Base-by-base conservation (phyloP, 1,140 invertebrate genomes). In the Mactra quadrangularis region DNA sequence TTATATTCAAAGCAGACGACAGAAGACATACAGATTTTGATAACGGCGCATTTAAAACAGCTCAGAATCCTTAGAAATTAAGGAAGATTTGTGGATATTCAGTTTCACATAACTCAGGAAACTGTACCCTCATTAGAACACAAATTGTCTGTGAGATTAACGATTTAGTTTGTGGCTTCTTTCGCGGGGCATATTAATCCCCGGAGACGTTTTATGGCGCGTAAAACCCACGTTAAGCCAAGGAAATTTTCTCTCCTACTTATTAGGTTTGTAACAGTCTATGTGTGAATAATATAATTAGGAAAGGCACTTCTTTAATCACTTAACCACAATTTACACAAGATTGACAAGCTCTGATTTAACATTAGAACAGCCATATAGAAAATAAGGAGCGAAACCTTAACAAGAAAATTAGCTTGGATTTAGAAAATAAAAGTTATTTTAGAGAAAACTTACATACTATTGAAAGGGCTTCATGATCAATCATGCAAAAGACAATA, bases 261-360 rank as follows among this genome's bases (percentile, higher is more conserved):
- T 59, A 59, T 75, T 59, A 45, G 41, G 53, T 75, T 60, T 15
- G 33, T 47, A 38, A 31, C 15, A 57, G 29, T 35, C 0, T 31
- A 70, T 57, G 76, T 62, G 64, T 66, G 62, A 31, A 50, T 70
- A 57, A 79, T 68, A 52, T 57, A 70, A 79, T 79, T 57, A 57
- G 64, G 62, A 38, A 57, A 22, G 33, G n/a, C 9, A 27, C 38
- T 59, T 74, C 33, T 57, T 74, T 41, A 74, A 74, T 74, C 71
- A 74, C 53, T 55, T 38, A 59, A 53, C 52, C 52, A 22, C 57
- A 33, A 74, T 57, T 74, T 74, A 74, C 53, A 15, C 29, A 6
- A 3, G 3, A 45, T 19, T 66, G 57, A 3, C 62, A 35, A n/a
- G 17, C 45, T 66, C 38, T 41, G 62, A 66, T 47, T 66, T 15